Evolutionary conservation across 2,113 vertebrate species (phyloP).

Genomic region (Raja brachyura): DNA sequence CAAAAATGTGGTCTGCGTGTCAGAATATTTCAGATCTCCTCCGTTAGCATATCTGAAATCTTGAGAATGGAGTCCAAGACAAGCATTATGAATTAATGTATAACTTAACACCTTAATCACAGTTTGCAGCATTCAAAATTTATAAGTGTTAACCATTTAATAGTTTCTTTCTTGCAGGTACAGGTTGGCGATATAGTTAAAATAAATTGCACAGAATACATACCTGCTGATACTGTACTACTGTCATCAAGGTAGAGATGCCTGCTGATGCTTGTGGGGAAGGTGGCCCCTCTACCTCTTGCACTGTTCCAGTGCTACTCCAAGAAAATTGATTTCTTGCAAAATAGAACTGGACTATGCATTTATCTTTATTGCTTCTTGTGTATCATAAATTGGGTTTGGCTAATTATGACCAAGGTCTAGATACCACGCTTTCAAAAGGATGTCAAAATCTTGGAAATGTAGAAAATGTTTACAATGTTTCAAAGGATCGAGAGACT

Average conservation of each 20-base stretch:
- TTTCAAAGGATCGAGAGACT: neutral
- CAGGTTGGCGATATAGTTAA: conserved; percentile 95
- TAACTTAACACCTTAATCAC: neutral
- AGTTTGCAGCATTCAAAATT: conserved; percentile 17
- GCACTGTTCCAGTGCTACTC: conserved; percentile 60
- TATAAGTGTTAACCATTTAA: conserved; percentile 68
- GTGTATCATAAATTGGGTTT: conserved; percentile 49
- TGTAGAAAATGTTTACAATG: neutral
- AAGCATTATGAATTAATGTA: neutral
- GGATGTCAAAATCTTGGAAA: neutral
- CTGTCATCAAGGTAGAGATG: conserved; percentile 93
- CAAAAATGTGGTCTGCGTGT: neutral
- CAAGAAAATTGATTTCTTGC: conserved; percentile 76
- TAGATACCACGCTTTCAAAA: neutral
- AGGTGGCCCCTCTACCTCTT: conserved; percentile 67
- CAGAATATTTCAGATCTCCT: conserved; percentile 26
- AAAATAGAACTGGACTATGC: conserved; percentile 47
- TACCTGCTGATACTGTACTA: conserved; percentile 92
- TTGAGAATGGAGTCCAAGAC: neutral
- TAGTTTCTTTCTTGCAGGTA: conserved; percentile 89
- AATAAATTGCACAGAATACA: conserved; percentile 91
- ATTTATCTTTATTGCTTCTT: conserved; percentile 46
- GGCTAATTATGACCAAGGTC: neutral
- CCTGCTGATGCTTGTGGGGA: conserved; percentile 64
- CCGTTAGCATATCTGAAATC: neutral